Conservation (phyloP, 2,797 vertebrate species). For the Anableps anableps region DNA sequence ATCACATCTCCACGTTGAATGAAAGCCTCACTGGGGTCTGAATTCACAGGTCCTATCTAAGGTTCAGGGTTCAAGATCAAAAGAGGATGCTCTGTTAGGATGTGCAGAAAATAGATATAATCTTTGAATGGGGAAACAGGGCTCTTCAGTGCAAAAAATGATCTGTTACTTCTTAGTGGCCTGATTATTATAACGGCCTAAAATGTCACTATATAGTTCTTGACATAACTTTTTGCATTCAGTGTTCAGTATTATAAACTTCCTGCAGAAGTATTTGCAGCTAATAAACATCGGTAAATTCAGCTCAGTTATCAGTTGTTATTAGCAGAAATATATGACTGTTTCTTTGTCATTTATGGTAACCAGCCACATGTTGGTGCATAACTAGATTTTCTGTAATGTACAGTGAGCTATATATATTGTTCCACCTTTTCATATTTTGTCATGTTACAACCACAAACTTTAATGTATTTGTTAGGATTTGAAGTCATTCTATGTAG, state of each 20-base stretch:
- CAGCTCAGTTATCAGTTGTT: not conserved
- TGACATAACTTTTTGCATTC: constrained; percentile 2
- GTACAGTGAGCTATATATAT: not conserved
- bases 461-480: not conserved
- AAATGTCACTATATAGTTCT: not conserved
- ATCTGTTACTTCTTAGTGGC: constrained; percentile 16
- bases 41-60: constrained; percentile 11
- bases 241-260: constrained; percentile 13
- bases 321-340: not conserved
- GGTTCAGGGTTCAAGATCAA: constrained; percentile 2
- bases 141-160: constrained; percentile 30
- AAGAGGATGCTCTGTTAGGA: constrained; percentile 5
- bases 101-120: constrained; percentile 9
- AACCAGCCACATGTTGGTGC: not conserved
- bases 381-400: not conserved
- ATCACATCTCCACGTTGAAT: constrained; percentile 67
- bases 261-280: constrained; percentile 11
- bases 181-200: constrained; percentile 14
- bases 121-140: not conserved
- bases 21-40: constrained; percentile 77
- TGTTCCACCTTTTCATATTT: not conserved
- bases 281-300: not conserved
- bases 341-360: not conserved
- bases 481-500: not conserved
- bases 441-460: not conserved